These are phyloP conservation scores for Kryphioiulus occultus DNA, from an alignment of 2,888 invertebrate species.

Conservation along the genomic window DNA sequence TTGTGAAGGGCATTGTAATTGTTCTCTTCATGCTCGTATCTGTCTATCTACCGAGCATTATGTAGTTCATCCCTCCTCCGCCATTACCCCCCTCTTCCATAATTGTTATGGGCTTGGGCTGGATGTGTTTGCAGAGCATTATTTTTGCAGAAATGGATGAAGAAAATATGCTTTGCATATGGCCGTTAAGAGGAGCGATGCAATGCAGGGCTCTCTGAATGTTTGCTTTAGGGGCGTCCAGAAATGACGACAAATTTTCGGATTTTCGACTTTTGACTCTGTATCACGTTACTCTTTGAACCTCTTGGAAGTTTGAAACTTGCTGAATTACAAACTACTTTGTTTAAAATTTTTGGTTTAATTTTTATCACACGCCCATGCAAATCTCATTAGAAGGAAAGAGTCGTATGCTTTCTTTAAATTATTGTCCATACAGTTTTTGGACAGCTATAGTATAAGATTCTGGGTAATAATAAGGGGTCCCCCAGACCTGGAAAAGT, in stretches of 20 bases:
- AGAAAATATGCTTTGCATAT: conserved; percentile 20
- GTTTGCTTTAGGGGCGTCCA: background rate
- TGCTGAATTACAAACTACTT: too few relatives aligned
- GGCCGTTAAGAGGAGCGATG: background rate
- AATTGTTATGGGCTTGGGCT: conserved; percentile 3
- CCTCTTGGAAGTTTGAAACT: too few relatives aligned
- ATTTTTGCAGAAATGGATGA: background rate
- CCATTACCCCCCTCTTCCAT: background rate
- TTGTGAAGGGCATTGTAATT: conserved; percentile 31
- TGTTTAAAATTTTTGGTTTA: too few relatives aligned
- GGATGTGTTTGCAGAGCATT: background rate
- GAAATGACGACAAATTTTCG: background rate
- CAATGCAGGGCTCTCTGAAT: background rate
- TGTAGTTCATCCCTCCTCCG: background rate
- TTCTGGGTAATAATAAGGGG: too few relatives aligned
- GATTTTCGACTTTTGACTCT: too few relatives aligned
- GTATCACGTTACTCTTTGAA: too few relatives aligned
- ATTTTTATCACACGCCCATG: too few relatives aligned
- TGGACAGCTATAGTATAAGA: too few relatives aligned
- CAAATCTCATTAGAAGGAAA: too few relatives aligned
- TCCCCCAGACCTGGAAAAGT: too few relatives aligned
- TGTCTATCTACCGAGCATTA: conserved; percentile 1
- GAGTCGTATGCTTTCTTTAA: too few relatives aligned
- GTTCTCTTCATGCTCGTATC: conserved; percentile 11
- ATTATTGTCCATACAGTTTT: too few relatives aligned